Conservation (phyloP, 2,113 vertebrate species). For the Ornithorhynchus anatinus region DNA sequence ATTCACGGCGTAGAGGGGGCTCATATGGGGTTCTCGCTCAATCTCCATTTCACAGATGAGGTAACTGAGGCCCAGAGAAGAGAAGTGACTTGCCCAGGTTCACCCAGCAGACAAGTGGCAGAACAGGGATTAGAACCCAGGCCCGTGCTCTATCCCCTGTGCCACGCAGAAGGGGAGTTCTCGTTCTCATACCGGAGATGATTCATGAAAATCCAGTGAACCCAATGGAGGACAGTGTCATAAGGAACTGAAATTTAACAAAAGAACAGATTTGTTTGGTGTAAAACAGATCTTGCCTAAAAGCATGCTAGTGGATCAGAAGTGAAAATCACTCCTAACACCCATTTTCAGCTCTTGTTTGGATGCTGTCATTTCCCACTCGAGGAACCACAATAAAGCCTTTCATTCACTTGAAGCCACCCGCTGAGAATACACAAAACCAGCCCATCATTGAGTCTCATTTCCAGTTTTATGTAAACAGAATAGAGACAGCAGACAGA, state of each 20-base stretch:
- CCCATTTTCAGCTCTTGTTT: background rate
- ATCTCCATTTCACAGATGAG: no score
- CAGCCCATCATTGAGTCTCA: background rate
- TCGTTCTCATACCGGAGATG: background rate
- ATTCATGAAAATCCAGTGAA: background rate
- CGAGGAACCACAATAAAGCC: background rate
- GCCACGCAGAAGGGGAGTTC: no score
- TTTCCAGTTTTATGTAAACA: background rate
- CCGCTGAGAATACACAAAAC: background rate
- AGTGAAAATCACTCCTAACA: background rate
- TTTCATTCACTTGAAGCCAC: no score
- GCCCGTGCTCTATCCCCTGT: no score
- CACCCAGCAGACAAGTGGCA: no score
- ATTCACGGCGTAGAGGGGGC: no score
- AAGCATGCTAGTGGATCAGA: background rate
- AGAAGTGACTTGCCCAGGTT: no score
- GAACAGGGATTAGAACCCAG: no score
- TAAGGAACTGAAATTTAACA: background rate
- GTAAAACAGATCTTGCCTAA: background rate
- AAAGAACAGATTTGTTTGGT: background rate
- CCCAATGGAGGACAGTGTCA: background rate
- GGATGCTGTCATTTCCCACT: background rate
- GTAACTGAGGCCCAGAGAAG: no score
- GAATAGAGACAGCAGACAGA: background rate
- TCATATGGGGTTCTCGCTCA: no score